Percentiles rank a stretch among this genome's conserved stretches.
phyloP scores from a whole-genome alignment of 1,140 invertebrate species.

The Galleria mellonella region DNA sequence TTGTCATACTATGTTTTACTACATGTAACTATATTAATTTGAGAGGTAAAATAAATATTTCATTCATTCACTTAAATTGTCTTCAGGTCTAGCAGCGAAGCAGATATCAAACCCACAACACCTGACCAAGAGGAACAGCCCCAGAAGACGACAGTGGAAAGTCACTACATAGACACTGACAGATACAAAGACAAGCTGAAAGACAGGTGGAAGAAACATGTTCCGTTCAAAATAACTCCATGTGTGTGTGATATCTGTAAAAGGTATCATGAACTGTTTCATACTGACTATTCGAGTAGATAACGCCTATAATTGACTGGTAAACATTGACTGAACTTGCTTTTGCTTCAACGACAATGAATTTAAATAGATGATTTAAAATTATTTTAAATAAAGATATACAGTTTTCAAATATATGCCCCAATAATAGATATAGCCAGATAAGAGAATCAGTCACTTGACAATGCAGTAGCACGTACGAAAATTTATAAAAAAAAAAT shows the following conservation, averaged over 20 bases:
- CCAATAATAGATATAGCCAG: too few species aligned
- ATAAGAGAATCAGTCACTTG: too few species aligned
- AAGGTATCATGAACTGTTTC: conserved; percentile 55
- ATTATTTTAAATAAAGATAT: too few species aligned
- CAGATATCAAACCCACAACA: conserved; percentile 7
- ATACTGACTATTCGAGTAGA: conserved; percentile 12
- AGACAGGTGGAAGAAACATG: conserved; percentile 10
- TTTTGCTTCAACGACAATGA: too few species aligned
- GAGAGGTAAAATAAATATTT: too few species aligned
- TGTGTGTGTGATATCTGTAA: conserved; percentile 57
- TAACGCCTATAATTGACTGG: neutral
- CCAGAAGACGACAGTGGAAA: conserved; percentile 38
- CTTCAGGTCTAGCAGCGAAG: conserved; percentile 6
- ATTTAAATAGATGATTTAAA: too few species aligned
- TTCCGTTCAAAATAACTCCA: conserved; percentile 20
- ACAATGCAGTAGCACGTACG: too few species aligned
- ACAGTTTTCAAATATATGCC: too few species aligned
- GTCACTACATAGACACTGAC: conserved; percentile 39
- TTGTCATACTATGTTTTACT: too few species aligned
- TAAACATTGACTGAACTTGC: neutral
- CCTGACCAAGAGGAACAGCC: conserved; percentile 20
- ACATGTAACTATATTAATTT: too few species aligned
- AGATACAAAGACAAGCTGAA: neutral
- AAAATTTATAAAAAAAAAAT: too few species aligned
- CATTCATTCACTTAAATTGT: too few species aligned